phyloP scores from a whole-genome alignment of 2,797 vertebrate genomes.

The Thaleichthys pacificus region DNA sequence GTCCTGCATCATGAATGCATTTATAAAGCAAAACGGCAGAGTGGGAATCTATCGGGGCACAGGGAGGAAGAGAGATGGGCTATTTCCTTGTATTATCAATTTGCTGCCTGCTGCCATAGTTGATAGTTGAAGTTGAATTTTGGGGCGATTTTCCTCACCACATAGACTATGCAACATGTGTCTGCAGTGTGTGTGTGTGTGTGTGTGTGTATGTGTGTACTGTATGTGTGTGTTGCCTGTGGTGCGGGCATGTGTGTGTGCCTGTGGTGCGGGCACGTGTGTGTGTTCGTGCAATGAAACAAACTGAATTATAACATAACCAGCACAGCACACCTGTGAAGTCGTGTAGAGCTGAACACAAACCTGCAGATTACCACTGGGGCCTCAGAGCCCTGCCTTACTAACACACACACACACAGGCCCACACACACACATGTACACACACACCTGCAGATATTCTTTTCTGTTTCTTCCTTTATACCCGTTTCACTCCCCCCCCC shows the following conservation, averaged over 20 bases:
- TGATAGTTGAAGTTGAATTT: no score
- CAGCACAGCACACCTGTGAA: constrained; percentile 50
- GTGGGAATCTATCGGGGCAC: not conserved
- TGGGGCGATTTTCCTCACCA: no score
- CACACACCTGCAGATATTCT: not conserved
- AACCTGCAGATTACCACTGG: constrained; percentile 61
- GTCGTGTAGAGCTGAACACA: constrained; percentile 45
- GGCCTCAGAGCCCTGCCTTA: constrained; percentile 55
- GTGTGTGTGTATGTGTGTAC: constrained; percentile 1
- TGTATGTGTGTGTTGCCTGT: constrained; percentile 6
- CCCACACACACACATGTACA: constrained; percentile 3
- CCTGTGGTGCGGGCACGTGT: not conserved
- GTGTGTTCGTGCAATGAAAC: not conserved
- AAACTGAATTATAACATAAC: not conserved
- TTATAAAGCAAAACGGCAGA: not conserved
- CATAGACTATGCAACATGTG: not conserved
- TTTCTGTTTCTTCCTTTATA: not conserved
- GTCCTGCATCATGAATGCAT: no score
- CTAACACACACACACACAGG: constrained; percentile 33
- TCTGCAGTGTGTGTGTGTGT: constrained; percentile 16
- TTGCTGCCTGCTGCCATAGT: no score
- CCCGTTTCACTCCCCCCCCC: not conserved
- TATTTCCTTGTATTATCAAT: no score
- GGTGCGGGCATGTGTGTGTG: constrained; percentile 6
- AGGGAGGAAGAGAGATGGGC: not conserved